phyloP scores from a whole-genome alignment of 2,113 vertebrate genomes.

The Megaptera novaeangliae region DNA sequence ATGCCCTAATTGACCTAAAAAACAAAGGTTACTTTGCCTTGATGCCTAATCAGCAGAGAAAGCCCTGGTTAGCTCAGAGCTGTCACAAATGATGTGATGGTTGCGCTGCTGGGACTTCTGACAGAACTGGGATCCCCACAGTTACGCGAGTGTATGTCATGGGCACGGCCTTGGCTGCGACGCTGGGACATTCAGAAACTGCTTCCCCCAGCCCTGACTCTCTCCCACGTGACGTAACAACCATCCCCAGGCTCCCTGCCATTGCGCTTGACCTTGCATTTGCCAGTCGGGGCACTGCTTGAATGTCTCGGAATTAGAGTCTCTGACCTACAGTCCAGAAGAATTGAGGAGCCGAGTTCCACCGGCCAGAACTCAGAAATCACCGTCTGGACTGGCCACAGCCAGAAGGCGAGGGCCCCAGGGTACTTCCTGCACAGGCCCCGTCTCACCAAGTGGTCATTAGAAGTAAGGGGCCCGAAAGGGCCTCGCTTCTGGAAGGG shows the following conservation, averaged over 20 bases:
- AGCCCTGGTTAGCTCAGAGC: not conserved
- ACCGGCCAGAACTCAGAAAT: not conserved
- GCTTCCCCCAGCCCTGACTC: not conserved
- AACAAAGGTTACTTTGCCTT: not conserved
- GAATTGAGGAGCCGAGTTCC: not conserved
- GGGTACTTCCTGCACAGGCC: not conserved
- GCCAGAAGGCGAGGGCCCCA: not conserved
- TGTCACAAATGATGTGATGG: not conserved
- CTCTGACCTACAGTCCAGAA: not conserved
- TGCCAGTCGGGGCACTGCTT: not conserved
- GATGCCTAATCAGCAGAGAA: not conserved
- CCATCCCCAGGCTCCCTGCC: not conserved
- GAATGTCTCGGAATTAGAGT: not conserved
- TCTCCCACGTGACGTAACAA: not conserved
- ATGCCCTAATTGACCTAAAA: not conserved
- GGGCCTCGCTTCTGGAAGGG: not conserved
- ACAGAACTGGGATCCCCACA: not conserved
- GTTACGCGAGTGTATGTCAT: accelerated
- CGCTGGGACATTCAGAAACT: not conserved
- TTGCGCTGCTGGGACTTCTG: not conserved
- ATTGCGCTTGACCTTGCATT: no score
- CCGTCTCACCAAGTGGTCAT: not conserved
- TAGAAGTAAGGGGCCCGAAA: not conserved
- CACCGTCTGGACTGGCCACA: not conserved
- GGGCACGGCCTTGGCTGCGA: accelerated